A percentile compares a stretch with the other conserved stretches of the same genome.
Conservation (phyloP, 2,113 vertebrate genomes). For the Phoxinus phoxinus region DNA sequence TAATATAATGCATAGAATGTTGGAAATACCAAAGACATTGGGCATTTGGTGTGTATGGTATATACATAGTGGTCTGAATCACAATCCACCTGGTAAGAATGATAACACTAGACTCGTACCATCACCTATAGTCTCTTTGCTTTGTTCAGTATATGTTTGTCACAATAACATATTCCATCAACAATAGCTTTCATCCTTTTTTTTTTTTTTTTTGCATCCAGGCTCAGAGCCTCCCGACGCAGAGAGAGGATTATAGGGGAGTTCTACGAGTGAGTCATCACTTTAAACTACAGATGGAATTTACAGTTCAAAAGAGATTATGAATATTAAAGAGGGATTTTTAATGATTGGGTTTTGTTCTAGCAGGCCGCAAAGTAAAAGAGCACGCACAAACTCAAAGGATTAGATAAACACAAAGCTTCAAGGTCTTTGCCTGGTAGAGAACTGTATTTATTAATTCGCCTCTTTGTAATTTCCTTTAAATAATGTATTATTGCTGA, state of each 20-base stretch:
- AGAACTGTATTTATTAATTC: slow-evolving; percentile 67
- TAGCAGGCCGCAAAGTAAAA: slow-evolving; percentile 65
- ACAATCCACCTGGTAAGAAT: slow-evolving; percentile 3
- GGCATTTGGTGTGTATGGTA: background rate
- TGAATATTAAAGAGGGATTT: slow-evolving; percentile 75
- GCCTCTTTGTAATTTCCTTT: slow-evolving; percentile 70
- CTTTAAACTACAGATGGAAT: slow-evolving; percentile 79
- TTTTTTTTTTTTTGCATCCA: slow-evolving; percentile 61
- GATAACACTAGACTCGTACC: background rate
- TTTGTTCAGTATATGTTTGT: slow-evolving; percentile 31
- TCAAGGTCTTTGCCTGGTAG: slow-evolving; percentile 66
- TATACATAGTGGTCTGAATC: background rate
- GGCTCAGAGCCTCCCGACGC: slow-evolving; percentile 69
- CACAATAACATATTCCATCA: slow-evolving; percentile 71
- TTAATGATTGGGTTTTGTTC: slow-evolving; percentile 71
- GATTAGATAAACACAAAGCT: slow-evolving; percentile 71
- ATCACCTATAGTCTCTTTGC: slow-evolving; percentile 19
- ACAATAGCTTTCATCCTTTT: slow-evolving; percentile 71
- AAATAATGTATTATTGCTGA: slow-evolving; percentile 70
- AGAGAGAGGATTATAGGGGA: slow-evolving; percentile 76
- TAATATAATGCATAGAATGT: background rate
- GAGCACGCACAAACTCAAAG: slow-evolving; percentile 68
- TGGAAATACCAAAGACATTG: background rate
- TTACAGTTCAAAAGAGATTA: slow-evolving; percentile 79
- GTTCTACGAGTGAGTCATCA: slow-evolving; percentile 77